These are phyloP conservation scores for Diuraphis noxia DNA, from an alignment of 1,140 invertebrate genomes.

Conservation along the genomic window DNA sequence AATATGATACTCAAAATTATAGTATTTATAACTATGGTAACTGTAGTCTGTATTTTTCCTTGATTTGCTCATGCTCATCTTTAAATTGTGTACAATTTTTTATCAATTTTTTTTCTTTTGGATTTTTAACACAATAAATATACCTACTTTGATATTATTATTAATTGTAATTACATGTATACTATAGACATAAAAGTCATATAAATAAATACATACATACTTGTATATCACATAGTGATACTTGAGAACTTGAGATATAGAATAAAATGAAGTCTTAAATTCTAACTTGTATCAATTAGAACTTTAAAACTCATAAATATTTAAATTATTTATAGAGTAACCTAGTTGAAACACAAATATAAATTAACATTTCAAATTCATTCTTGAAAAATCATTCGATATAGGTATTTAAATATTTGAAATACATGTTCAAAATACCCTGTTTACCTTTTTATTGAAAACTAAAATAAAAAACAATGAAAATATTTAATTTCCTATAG, in stretches of 20 bases:
- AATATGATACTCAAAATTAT: not conserved
- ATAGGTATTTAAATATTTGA: not conserved
- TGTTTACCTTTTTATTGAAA: conserved; percentile 13
- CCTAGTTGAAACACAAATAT: not conserved
- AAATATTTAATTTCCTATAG: not conserved
- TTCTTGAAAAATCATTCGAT: not conserved
- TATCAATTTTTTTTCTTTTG: not conserved
- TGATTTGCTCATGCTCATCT: not conserved
- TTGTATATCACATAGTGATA: too few species aligned
- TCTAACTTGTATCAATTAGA: not conserved
- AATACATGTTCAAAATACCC: not conserved
- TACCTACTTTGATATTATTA: not conserved
- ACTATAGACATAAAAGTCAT: not conserved
- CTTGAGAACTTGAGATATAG: too few species aligned
- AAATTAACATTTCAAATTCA: not conserved
- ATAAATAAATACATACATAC: too few species aligned
- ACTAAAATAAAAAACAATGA: not conserved
- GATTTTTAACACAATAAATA: not conserved
- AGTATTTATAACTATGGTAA: not conserved
- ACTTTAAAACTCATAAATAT: not conserved
- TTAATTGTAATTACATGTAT: not conserved
- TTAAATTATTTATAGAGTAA: not conserved
- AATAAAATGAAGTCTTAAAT: too few species aligned
- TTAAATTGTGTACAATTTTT: not conserved
- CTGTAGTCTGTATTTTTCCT: not conserved